phyloP scores from a whole-genome alignment of 1,140 invertebrate genomes.

The Thaumetopoea pityocampa region DNA sequence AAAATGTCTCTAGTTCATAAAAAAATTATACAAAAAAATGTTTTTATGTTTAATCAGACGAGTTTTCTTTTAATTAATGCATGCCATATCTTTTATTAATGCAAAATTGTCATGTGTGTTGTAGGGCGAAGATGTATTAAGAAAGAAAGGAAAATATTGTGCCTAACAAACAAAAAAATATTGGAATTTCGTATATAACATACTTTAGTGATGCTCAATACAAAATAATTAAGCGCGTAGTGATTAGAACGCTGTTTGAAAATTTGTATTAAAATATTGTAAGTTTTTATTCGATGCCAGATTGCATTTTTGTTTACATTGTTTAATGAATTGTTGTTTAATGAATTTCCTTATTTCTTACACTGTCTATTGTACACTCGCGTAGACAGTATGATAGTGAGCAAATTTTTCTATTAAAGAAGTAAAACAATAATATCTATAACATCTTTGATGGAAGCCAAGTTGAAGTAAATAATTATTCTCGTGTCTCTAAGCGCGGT shows the following conservation, averaged over 20 bases:
- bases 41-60: background rate
- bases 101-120: conserved; percentile 51
- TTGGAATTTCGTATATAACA: conserved; percentile 57
- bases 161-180: conserved; percentile 62
- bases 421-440: no score
- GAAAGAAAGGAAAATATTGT: conserved; percentile 57
- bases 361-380: background rate
- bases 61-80: no score
- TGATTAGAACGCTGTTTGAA: conserved; percentile 58
- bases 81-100: conserved; percentile 1
- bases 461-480: no score
- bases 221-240: conserved; percentile 66
- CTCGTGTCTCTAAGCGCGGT: no score
- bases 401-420: no score
- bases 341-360: conserved; percentile 10
- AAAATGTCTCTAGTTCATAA: no score
- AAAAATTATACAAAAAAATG: conserved; percentile 5
- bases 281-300: conserved; percentile 55
- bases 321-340: conserved; percentile 31
- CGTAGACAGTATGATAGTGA: no score
- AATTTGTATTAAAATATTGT: conserved; percentile 31
- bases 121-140: conserved; percentile 52
- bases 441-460: no score
- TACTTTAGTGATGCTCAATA: conserved; percentile 71
- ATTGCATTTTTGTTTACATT: conserved; percentile 52